phyloP scores from a whole-genome alignment of 1,140 invertebrate species.

The Aleiodes sp. region DNA sequence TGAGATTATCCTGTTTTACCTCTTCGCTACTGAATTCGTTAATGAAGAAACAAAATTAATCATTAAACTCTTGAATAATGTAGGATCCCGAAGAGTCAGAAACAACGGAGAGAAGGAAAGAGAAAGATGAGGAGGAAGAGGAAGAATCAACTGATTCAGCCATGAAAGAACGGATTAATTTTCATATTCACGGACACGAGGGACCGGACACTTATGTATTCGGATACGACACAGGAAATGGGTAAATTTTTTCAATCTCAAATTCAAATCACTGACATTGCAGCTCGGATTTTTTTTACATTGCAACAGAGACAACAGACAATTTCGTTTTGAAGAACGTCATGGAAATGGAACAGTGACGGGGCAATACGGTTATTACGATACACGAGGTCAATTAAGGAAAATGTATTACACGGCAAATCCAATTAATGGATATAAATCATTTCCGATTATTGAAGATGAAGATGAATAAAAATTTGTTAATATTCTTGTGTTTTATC shows the following conservation, averaged over 20 bases:
- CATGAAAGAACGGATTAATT: slow-evolving; percentile 63
- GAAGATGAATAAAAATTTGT: too few relatives aligned
- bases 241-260: slow-evolving; percentile 67
- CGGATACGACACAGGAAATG: slow-evolving; percentile 86
- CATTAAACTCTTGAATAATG: background rate
- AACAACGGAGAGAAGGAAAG: slow-evolving; percentile 44
- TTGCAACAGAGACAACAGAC: slow-evolving; percentile 76
- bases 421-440: slow-evolving; percentile 73
- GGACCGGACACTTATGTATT: slow-evolving; percentile 87
- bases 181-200: slow-evolving; percentile 76
- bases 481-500: too few relatives aligned
- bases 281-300: slow-evolving; percentile 37
- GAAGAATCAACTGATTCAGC: slow-evolving; percentile 48
- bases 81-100: background rate
- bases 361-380: slow-evolving; percentile 86
- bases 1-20: too few relatives aligned
- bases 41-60: background rate
- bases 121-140: slow-evolving; percentile 40
- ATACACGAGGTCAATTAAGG: slow-evolving; percentile 80
- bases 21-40: too few relatives aligned
- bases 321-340: slow-evolving; percentile 83
- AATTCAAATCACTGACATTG: background rate
- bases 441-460: background rate
- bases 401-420: slow-evolving; percentile 81
- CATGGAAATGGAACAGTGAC: slow-evolving; percentile 79